Evolutionary conservation across 2,797 vertebrate genomes (phyloP).

Genomic region (Phrynocephalus vlangalii): DNA sequence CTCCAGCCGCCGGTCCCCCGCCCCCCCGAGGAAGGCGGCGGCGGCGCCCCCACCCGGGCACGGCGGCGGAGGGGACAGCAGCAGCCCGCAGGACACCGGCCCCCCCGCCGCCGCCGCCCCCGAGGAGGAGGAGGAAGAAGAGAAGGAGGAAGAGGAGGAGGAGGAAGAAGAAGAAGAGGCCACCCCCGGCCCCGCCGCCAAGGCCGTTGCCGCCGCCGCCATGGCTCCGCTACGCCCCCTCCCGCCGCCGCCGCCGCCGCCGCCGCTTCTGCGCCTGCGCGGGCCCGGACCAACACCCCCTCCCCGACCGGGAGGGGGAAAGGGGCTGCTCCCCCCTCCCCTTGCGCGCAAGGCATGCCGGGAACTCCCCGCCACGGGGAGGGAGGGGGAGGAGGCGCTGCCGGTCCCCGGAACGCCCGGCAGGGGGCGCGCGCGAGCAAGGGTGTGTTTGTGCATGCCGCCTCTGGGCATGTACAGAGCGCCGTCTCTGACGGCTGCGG

Average conservation of each 20-base stretch:
- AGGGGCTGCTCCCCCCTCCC: neutral
- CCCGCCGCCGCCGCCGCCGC: neutral
- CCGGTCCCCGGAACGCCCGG: too few relatives aligned
- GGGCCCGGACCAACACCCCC: neutral
- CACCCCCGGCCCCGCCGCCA: neutral
- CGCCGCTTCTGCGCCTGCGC: neutral
- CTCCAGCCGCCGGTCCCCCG: slow-evolving; percentile 16
- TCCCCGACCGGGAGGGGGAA: neutral
- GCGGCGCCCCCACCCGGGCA: neutral
- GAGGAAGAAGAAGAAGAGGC: neutral
- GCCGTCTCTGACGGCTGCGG: neutral
- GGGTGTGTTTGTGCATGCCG: neutral
- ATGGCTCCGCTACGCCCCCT: neutral
- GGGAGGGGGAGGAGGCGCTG: too few relatives aligned
- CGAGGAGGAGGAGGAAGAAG: neutral
- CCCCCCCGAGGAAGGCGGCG: too few relatives aligned
- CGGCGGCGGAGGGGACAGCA: neutral
- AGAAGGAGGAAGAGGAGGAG: neutral
- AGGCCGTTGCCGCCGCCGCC: neutral
- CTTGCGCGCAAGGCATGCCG: neutral
- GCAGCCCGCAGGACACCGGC: neutral
- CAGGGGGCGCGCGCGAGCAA: neutral
- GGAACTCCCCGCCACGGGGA: neutral
- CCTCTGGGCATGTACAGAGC: neutral
- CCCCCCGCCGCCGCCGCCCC: neutral